A percentile compares a stretch with the other conserved stretches of the same genome.
Conservation (phyloP, 2,888 invertebrate genomes). For the Craniophora ligustri region DNA sequence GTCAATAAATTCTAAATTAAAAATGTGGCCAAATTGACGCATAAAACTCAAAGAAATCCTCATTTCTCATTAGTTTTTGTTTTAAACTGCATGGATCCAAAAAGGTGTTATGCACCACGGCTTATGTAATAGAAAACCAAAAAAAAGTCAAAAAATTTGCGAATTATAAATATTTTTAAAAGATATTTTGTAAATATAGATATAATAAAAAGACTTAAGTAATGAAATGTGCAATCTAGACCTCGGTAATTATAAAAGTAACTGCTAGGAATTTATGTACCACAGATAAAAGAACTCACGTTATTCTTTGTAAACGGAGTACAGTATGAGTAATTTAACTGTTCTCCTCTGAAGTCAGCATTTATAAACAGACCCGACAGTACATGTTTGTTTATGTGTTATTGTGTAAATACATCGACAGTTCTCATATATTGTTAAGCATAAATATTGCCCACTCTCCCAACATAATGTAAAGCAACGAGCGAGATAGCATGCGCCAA, state of each 20-base stretch:
- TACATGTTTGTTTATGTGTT: no score
- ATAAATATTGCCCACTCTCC: no score
- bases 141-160: conserved; percentile 67
- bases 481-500: no score
- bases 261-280: conserved; percentile 75
- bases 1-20: conserved; percentile 43
- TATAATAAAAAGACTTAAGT: conserved; percentile 61
- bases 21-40: conserved; percentile 56
- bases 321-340: no score
- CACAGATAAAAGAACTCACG: conserved; percentile 59
- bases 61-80: conserved; percentile 17
- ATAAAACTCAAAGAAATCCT: conserved; percentile 14
- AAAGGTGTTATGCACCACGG: conserved; percentile 63
- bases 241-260: conserved; percentile 73
- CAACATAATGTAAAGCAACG: no score
- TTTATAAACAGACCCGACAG: no score
- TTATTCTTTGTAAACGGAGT: conserved; percentile 57
- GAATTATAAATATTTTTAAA: conserved; percentile 85
- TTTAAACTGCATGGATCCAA: conserved; percentile 67
- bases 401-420: no score
- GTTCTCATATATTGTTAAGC: no score
- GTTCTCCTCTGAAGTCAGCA: no score
- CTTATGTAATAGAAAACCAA: conserved; percentile 65
- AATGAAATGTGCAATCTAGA: conserved; percentile 85
- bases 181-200: conserved; percentile 86